These are phyloP conservation scores for Calvadosia cruxmelitensis DNA, from an alignment of 30 jellyfish, hydroid and myxozoan species.

Conservation along the genomic window DNA sequence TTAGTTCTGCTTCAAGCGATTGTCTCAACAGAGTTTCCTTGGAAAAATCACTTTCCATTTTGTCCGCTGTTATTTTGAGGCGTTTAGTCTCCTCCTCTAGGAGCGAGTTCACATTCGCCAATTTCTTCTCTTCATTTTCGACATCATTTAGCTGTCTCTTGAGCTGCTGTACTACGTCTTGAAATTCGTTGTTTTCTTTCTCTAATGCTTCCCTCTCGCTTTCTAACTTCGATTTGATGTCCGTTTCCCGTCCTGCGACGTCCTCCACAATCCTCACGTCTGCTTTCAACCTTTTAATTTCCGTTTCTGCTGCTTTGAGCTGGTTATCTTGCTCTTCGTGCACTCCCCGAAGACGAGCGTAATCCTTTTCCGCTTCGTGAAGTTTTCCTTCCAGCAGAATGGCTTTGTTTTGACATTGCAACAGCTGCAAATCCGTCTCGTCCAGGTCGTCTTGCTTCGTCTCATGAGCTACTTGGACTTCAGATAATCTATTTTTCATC, in stretches of 20 bases:
- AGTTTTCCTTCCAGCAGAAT: neutral
- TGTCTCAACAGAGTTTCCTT: conserved; percentile 36
- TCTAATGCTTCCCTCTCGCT: conserved; percentile 54
- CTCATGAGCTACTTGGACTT: neutral
- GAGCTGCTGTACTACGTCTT: conserved; percentile 50
- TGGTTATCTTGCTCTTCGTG: neutral
- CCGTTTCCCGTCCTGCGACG: conserved; percentile 48
- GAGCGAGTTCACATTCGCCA: conserved; percentile 39
- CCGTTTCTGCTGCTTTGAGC: neutral
- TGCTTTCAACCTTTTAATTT: neutral
- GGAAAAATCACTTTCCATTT: conserved; percentile 54
- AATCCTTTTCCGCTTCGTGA: neutral
- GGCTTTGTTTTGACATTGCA: neutral
- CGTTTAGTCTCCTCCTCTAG: conserved; percentile 32
- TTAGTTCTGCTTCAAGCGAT: conserved; percentile 54
- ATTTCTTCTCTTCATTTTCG: conserved; percentile 13
- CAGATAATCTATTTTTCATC: neutral
- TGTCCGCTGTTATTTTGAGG: conserved; percentile 54
- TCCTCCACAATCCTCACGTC: conserved; percentile 52
- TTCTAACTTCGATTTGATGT: conserved; percentile 51
- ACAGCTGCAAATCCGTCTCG: neutral
- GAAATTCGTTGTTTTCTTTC: conserved; percentile 29
- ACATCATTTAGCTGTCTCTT: conserved; percentile 53
- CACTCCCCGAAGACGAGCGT: neutral
- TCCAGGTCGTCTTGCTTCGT: neutral